A percentile compares a stretch with the other conserved stretches of the same genome.
Evolutionary conservation across 2,888 invertebrate genomes (phyloP).

Genomic region (Scaptomyza parva): DNA sequence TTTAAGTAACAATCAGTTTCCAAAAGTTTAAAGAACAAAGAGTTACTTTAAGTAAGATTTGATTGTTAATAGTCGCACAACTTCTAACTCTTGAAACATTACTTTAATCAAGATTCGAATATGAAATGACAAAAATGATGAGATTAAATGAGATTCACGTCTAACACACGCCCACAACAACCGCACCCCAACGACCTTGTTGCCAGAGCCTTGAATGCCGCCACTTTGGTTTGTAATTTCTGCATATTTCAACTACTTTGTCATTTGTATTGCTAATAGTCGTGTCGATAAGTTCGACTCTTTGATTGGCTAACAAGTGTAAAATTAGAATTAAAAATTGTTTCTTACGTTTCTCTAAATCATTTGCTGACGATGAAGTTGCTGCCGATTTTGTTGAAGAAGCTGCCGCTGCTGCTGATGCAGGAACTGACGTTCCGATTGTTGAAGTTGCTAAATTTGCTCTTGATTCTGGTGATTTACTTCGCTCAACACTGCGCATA

Average conservation of each 20-base stretch:
- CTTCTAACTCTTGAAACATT: background rate
- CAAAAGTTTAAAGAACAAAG: constrained; percentile 11
- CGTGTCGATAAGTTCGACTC: constrained; percentile 40
- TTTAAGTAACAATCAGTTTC: constrained; percentile 8
- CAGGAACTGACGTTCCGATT: constrained; percentile 10
- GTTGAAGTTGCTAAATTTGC: constrained; percentile 9
- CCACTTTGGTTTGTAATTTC: constrained; percentile 74
- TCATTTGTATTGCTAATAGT: constrained; percentile 45
- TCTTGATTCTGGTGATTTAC: constrained; percentile 61
- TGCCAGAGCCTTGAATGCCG: constrained; percentile 63
- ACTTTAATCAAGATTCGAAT: background rate
- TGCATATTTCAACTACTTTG: constrained; percentile 67
- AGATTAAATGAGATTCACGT: constrained; percentile 22
- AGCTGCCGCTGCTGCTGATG: constrained; percentile 4
- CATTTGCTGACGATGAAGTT: constrained; percentile 62
- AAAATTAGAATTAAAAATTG: constrained; percentile 74
- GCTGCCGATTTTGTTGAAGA: constrained; percentile 17
- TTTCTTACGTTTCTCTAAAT: constrained; percentile 85
- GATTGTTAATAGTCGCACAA: no score
- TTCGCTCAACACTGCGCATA: constrained; percentile 63
- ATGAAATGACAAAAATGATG: constrained; percentile 10
- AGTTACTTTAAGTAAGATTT: no score
- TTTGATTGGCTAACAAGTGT: constrained; percentile 67
- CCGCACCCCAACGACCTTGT: constrained; percentile 37
- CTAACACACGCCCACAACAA: constrained; percentile 37